Percentiles rank a stretch among this genome's conserved stretches.
These are phyloP conservation scores for Drosophila parvula DNA, from an alignment of 1,140 invertebrate species.

Conservation along the genomic window DNA sequence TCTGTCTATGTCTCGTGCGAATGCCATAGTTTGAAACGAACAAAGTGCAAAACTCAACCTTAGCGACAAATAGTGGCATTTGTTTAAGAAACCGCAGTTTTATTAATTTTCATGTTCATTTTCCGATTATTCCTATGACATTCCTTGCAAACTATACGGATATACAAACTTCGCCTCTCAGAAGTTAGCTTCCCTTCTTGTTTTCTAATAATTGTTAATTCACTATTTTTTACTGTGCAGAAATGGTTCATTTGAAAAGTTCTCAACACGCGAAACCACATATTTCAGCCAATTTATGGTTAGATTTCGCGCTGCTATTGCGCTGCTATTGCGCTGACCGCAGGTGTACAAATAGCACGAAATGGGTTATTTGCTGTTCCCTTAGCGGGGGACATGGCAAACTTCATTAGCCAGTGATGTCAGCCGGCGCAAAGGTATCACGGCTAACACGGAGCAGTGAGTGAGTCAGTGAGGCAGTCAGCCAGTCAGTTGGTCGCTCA, in stretches of 20 bases:
- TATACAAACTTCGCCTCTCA: neutral
- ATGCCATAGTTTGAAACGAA: too few relatives aligned
- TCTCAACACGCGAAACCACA: neutral
- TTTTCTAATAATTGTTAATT: neutral
- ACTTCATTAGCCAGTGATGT: slow-evolving; percentile 47
- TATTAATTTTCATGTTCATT: too few relatives aligned
- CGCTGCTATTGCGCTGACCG: slow-evolving; percentile 23
- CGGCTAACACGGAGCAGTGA: slow-evolving; percentile 12
- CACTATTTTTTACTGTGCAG: neutral
- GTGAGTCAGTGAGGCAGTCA: slow-evolving; percentile 30
- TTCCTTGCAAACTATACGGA: neutral
- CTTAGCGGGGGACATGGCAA: slow-evolving; percentile 17
- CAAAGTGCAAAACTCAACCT: too few relatives aligned
- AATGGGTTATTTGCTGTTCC: slow-evolving; percentile 18
- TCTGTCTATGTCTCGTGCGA: too few relatives aligned
- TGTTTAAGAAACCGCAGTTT: too few relatives aligned
- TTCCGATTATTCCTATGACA: too few relatives aligned
- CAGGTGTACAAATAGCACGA: slow-evolving; percentile 14
- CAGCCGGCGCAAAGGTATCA: slow-evolving; percentile 29
- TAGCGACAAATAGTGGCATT: too few relatives aligned
- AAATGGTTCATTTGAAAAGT: neutral
- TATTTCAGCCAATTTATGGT: slow-evolving; percentile 30
- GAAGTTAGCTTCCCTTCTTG: neutral
- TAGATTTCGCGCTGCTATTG: slow-evolving; percentile 12
- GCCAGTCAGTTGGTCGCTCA: slow-evolving; percentile 14